Base-by-base conservation (phyloP, 2,113 vertebrate genomes). In the Trachemys scripta region DNA sequence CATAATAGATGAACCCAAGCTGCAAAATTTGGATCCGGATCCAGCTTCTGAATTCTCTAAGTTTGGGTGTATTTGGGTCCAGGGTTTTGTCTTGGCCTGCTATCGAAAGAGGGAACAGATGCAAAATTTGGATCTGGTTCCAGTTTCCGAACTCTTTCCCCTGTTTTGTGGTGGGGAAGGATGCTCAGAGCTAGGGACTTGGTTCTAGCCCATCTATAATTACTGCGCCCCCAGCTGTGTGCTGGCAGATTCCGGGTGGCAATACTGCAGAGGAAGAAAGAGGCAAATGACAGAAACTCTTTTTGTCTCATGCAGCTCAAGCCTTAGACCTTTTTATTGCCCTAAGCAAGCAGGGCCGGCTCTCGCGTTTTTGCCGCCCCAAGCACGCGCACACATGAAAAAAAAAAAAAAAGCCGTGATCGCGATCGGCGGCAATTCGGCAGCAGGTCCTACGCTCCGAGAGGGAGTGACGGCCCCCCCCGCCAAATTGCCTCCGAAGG, bases 321-420 rank as follows among this genome's bases (percentile, higher is more conserved):
- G 27, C 59, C 59, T 31, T 31, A 31, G 59, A 62, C 56, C 27
- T 90, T 95, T 11, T 75, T 59, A 45, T 78, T 96, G 87, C 80
- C 82, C 89, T 89, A 50, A 16, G 14, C 50, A 82, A 95, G 88
- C 82, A 91, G 94, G 90, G 45, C 45, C 45, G 45, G 45, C 45
- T 45, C 45, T 45, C 2, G 45, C 45, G 45, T 45, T 45, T 45
- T 45, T 45, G 45, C 45, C 45, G 45, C 6, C 45, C 45, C 45
- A 45, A 45, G 45, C 45, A 45, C 45, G 6, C 45, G 6, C 6
- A 45, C 45, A 45, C 45, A 45, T 45, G 45, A 45, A 45, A 45
- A 45, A 45, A 45, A 45, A 45, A 45, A 45, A 45, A 45, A 45
- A 45, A 45, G 45, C 45, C 45, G 42, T 45, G 42, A 45, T 45